Evolutionary conservation across 2,797 vertebrate species (phyloP), one percentile per base, ranked within the genome.

Genomic region (Hippopotamyrus pictus): DNA sequence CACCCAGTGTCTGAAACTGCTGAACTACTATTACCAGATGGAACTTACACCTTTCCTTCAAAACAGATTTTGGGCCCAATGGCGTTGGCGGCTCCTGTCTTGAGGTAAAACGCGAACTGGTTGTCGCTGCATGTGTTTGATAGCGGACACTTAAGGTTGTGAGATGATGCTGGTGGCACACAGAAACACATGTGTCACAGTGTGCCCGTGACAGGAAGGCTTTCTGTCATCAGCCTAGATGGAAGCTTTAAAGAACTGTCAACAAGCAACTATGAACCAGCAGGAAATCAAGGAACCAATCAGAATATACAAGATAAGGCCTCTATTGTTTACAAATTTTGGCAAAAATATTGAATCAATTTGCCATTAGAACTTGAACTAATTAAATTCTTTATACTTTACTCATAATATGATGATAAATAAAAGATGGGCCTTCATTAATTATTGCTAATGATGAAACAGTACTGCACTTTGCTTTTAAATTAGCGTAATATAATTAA

Each of bases 1-100:
- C 37, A 48, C 79, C 33, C 69, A 41, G 44, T 48, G 44, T 41
- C 37, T 48, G 9, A 22, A 25, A 48, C 19, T 46, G 19, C 44
- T 11, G 3, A 8, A 83, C 9, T 9, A 19, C 37, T 22, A 41
- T 50, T 48, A 7, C 8, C 44, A 48, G 44, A 22, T 7, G 17
- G 6, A 73, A 93, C 96, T 96, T 93, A 97, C 96, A 92, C 3
- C 0, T 29, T 3, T 11, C 91, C 90, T 0, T 97, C 84, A 1
- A 97, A 95, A 92, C 96, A 96, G 82, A 97, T 92, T 5, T 91
- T 94, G 25, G 97, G 96, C 79, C 96, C 95, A 88, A 97, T 94
- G 7, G 96, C 93, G 0, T 95, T 96, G 87, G 95, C 95, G 0
- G 96, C 94, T 0, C 96, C 96, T 0, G 95, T 97, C 90, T 79